These are phyloP conservation scores for Cheilinus undulatus DNA, from an alignment of 2,113 vertebrate genomes.

Conservation along the genomic window DNA sequence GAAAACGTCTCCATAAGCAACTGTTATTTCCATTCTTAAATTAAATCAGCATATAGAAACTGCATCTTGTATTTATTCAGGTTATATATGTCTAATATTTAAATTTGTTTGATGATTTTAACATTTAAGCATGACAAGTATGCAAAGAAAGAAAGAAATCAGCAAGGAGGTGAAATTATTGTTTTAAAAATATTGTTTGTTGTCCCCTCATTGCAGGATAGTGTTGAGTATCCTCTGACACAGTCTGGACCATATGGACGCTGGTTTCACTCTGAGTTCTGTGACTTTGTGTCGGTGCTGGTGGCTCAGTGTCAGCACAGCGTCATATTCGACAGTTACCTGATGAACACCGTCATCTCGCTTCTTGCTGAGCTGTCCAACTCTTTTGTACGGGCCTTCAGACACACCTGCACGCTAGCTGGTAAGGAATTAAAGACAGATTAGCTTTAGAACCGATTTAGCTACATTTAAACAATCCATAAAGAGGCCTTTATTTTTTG, in stretches of 20 bases:
- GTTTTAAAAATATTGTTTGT: no score
- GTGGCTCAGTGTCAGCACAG: slow-evolving; percentile 89
- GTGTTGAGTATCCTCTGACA: slow-evolving; percentile 88
- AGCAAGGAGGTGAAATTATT: no score
- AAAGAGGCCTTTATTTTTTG: not conserved
- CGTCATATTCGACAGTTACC: slow-evolving; percentile 88
- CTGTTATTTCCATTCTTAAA: not conserved
- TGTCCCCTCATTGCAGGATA: slow-evolving; percentile 77
- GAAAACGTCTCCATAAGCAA: no score
- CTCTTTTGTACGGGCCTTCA: slow-evolving; percentile 89
- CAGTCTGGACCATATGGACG: slow-evolving; percentile 89
- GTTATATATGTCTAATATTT: no score
- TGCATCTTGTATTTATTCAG: no score
- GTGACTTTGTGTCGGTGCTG: slow-evolving; percentile 90
- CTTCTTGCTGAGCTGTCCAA: slow-evolving; percentile 89
- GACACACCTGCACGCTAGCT: slow-evolving; percentile 94
- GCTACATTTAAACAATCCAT: not conserved
- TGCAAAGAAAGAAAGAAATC: no score
- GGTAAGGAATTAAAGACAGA: slow-evolving; percentile 73
- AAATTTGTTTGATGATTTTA: no score
- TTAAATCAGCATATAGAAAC: no score
- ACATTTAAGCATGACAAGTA: no score
- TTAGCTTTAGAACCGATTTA: no score
- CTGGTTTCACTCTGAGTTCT: slow-evolving; percentile 91
- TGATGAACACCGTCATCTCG: slow-evolving; percentile 89